Percentiles rank a stretch among this genome's conserved stretches.
Evolutionary conservation across 2,797 vertebrate species (phyloP).

Genomic region (Argyrosomus regius): DNA sequence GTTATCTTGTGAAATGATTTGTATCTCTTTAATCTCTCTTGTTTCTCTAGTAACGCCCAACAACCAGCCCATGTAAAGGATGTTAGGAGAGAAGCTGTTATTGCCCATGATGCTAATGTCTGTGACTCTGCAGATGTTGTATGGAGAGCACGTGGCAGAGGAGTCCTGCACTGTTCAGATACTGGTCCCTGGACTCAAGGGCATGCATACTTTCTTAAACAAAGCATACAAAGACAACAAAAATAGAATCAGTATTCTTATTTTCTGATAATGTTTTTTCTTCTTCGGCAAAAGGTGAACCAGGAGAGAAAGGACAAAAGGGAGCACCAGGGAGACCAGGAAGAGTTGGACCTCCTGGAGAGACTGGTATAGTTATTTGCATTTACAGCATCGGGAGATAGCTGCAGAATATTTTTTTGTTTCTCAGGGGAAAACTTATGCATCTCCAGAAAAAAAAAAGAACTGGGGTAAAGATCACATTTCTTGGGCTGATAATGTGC

Average conservation of each 20-base stretch:
- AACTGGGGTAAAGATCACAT: constrained; percentile 68
- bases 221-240: neutral
- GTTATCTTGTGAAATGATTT: neutral
- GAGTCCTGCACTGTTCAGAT: constrained; percentile 97
- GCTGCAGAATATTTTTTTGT: neutral
- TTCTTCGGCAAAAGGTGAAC: constrained; percentile 86
- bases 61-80: constrained; percentile 77
- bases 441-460: neutral
- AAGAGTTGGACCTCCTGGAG: constrained; percentile 93
- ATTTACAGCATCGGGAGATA: neutral
- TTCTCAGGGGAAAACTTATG: neutral
- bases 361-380: constrained; percentile 86
- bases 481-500: constrained; percentile 64
- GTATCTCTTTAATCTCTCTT: constrained; percentile 1
- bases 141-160: constrained; percentile 89
- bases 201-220: constrained; percentile 72
- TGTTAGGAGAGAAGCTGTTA: constrained; percentile 86
- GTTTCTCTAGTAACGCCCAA: constrained; percentile 43
- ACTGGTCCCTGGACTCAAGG: constrained; percentile 98
- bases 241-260: neutral
- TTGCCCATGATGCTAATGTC: constrained; percentile 83
- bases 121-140: constrained; percentile 83
- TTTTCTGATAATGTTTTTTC: neutral
- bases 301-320: constrained; percentile 95
- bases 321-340: constrained; percentile 94